phyloP scores from a whole-genome alignment of 2,888 invertebrate species.

The Magallana nippona region DNA sequence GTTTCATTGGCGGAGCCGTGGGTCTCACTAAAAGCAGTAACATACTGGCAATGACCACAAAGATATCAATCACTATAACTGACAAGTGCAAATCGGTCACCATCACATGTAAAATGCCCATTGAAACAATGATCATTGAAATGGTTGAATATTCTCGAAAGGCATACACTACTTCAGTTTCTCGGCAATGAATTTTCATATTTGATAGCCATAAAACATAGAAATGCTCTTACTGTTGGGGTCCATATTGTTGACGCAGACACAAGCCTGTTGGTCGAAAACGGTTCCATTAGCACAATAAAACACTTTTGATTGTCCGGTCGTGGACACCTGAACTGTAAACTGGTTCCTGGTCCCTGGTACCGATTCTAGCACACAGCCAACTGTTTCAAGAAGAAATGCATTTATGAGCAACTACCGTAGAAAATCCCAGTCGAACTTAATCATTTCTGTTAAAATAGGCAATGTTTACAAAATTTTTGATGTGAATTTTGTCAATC shows the following conservation, averaged over 20 bases:
- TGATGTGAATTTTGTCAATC: no score
- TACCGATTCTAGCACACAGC: slow-evolving; percentile 28
- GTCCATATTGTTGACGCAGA: slow-evolving; percentile 30
- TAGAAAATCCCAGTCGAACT: no score
- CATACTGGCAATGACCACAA: not conserved
- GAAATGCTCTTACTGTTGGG: not conserved
- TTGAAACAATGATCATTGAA: no score
- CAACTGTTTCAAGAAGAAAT: not conserved
- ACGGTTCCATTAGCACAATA: slow-evolving; percentile 39
- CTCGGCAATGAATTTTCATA: no score
- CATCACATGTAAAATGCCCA: not conserved
- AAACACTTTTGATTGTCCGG: slow-evolving; percentile 4
- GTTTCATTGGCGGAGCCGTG: slow-evolving; percentile 1
- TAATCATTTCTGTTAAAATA: no score
- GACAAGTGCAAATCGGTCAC: not conserved
- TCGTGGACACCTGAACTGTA: slow-evolving; percentile 6
- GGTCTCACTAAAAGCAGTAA: slow-evolving; percentile 1
- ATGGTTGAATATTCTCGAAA: no score
- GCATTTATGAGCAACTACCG: not conserved
- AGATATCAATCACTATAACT: not conserved
- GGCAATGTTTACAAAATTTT: no score
- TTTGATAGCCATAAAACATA: no score
- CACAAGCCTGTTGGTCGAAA: slow-evolving; percentile 30
- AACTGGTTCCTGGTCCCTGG: slow-evolving; percentile 23
- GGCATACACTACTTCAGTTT: no score